Evolutionary conservation across 2,113 vertebrate genomes (phyloP).

Genomic region (Larimichthys crocea): DNA sequence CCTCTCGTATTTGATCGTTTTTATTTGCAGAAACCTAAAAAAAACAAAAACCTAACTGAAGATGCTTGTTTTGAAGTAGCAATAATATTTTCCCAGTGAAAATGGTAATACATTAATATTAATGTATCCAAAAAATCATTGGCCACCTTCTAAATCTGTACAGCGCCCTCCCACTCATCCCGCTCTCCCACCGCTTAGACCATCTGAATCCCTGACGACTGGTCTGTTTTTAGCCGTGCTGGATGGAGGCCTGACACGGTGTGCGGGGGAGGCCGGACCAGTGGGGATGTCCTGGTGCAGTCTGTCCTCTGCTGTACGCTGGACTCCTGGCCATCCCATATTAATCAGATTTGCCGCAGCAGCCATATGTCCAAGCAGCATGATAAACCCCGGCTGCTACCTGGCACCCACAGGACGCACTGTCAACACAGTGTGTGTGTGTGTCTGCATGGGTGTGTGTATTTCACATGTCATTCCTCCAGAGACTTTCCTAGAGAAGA

Average conservation of each 20-base stretch:
- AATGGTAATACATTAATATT: neutral
- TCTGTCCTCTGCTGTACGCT: slow-evolving; percentile 73
- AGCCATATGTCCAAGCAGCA: slow-evolving; percentile 86
- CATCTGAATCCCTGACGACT: slow-evolving; percentile 78
- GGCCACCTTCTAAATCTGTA: slow-evolving; percentile 67
- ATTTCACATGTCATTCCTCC: slow-evolving; percentile 54
- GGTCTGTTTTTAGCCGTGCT: slow-evolving; percentile 82
- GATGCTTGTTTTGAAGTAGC: neutral
- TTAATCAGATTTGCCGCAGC: slow-evolving; percentile 85
- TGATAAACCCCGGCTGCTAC: slow-evolving; percentile 80
- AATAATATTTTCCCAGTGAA: neutral
- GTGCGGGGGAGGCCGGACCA: slow-evolving; percentile 68
- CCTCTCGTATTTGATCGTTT: neutral
- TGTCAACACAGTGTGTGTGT: slow-evolving; percentile 66
- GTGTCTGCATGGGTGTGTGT: slow-evolving; percentile 38
- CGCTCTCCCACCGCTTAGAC: slow-evolving; percentile 55
- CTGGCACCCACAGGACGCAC: slow-evolving; percentile 69
- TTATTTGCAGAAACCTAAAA: neutral
- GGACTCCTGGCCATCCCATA: slow-evolving; percentile 77
- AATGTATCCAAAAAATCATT: slow-evolving; percentile 30
- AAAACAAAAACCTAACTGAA: neutral
- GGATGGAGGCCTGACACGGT: slow-evolving; percentile 73
- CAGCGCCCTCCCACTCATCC: slow-evolving; percentile 30
- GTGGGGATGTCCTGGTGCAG: slow-evolving; percentile 81
- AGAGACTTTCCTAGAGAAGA: slow-evolving; percentile 59